Evolutionary conservation across 2,888 invertebrate genomes (phyloP), one percentile per base, ranked within the genome.

Genomic region (Drosophila barbarae): DNA sequence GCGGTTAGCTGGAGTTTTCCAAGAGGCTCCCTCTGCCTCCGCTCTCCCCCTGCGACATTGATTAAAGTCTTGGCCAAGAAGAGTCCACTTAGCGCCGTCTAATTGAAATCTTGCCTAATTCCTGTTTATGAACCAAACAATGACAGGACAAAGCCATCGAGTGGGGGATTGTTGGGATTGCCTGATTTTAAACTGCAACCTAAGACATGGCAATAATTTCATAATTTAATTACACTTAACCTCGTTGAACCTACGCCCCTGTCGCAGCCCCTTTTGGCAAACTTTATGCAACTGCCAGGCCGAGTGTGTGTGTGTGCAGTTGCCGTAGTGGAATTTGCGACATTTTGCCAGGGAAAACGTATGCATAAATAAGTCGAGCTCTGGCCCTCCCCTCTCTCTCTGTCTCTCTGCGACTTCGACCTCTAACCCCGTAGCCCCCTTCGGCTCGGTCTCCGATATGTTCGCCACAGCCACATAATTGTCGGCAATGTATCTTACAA

Each of bases 401-500:
- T 21, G 1, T 23, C 23, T 23, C 23, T 23, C 23, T 23, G 10
- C 52, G 46, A 41, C 52, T 59, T 38, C 34, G 55, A 38, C 44
- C 49, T 38, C 18, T 47, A n/a, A 26, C 34, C 67, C 42, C 50
- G 23, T 9, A 12, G 6, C 21, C 2, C 15, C 21, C 35, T 18
- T 39, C 18, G 18, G 13, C 15, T 36, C 39, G 23, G 28, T 1
- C 74, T 32, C 46, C 79, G 74, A 82, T 83, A 71, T 79, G 77
- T 64, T 77, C 70, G 70, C 77, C 83, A 72, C 75, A 36, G 64
- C 78, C 84, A 72, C 80, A 81, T 81, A 81, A 81, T 85, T 81
- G 80, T 81, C 80, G 80, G 81, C 85, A 82, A 81, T 81, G 85
- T 85, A 85, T 85, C 85, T 81, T 85, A 85, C 79, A 71, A 77